Evolutionary conservation across 2,888 invertebrate species (phyloP), one percentile per base, ranked within the genome.

Genomic region (Conomelus anceps): DNA sequence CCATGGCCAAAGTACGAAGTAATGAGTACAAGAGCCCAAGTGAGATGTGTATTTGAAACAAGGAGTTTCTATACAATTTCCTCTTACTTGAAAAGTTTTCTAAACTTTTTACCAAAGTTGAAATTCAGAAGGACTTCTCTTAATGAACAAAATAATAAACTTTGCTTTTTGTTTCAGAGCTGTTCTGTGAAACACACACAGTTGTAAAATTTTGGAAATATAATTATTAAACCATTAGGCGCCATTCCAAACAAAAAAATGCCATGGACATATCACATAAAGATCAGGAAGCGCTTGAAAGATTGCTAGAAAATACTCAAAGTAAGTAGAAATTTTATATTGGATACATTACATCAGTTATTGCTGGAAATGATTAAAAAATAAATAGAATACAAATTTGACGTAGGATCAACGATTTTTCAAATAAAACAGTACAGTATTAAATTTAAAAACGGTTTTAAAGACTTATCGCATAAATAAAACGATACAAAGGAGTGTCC

Each of bases 241-340:
- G 63, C 63, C 63, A 63, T 63, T 63, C 63, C 63, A 63, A n/a
- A 63, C 63, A 84, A 63, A 84, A 88, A 84, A 22, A 89, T 90
- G 89, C 34, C 86, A 90, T 90, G 90, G 89, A 90, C 26, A 29
- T 88, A 86, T 85, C 89, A n/a, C 85, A 89, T 41, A 89, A 89
- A 87, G 88, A 88, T 86, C 86, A 87, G 87, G 90, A 90, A 34
- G 89, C 90, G 22, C 89, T 88, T 22, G 89, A 89, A 22, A 87
- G 90, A 41, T 88, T 90, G 26, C 34, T 89, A 34, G 90, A 90
- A 86, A 90, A 90, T 89, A 90, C 89, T 34, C 86, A 89, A 41
- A 90, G 90, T 90, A 41, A 88, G 89, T 63, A 41, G 0, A n/a
- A n/a, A n/a, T n/a, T n/a, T n/a, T n/a, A 7, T 87, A 13, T 13